phyloP scores from a whole-genome alignment of 2,888 invertebrate species.

The Trachelus tabidus region DNA sequence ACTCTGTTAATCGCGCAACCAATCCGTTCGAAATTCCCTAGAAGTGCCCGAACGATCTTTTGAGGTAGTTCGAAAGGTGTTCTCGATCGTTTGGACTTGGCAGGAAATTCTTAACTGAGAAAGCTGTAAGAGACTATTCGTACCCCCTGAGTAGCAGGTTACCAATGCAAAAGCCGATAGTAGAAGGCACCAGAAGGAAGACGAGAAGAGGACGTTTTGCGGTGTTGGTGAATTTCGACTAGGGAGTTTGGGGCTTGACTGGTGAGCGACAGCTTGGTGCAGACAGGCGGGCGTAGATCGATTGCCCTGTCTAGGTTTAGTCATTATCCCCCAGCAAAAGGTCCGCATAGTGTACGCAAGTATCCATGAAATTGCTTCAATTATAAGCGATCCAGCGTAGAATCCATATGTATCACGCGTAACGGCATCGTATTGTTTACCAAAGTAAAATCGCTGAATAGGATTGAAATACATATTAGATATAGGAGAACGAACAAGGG shows the following conservation, averaged over 20 bases:
- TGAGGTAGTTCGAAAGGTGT: background rate
- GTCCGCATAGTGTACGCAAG: conserved; percentile 17
- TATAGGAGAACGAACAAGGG: no score
- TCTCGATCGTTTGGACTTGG: background rate
- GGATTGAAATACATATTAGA: background rate
- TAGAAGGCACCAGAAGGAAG: background rate
- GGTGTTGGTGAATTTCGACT: conserved; percentile 31
- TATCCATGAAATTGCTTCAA: conserved; percentile 40
- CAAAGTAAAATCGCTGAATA: background rate
- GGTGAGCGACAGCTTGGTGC: conserved; percentile 37
- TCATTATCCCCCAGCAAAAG: conserved; percentile 30
- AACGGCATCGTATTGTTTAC: background rate
- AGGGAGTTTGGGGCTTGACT: conserved; percentile 25
- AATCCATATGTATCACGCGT: background rate
- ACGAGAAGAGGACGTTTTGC: conserved; percentile 10
- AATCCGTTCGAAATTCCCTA: background rate
- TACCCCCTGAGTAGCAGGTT: background rate
- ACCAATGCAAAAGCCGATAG: background rate
- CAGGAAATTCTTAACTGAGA: background rate
- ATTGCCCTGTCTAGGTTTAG: conserved; percentile 38
- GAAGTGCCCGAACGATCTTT: background rate
- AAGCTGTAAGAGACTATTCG: background rate
- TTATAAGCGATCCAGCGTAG: conserved; percentile 10
- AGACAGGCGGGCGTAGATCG: conserved; percentile 45
- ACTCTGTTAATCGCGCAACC: background rate